These are phyloP conservation scores for Notodonta dromedarius DNA, from an alignment of 2,888 invertebrate species.

Conservation along the genomic window DNA sequence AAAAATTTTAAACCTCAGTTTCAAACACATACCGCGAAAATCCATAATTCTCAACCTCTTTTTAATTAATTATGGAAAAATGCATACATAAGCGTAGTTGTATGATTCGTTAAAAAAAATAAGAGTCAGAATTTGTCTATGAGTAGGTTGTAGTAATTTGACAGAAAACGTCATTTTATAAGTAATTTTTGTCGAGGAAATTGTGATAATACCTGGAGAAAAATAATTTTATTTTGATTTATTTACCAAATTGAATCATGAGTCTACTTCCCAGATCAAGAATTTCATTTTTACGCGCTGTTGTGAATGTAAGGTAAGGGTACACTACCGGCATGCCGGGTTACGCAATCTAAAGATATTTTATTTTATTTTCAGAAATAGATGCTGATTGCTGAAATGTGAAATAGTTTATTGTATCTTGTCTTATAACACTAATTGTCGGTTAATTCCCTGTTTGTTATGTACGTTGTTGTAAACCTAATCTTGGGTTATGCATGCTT, in stretches of 20 bases:
- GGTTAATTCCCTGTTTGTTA: no score
- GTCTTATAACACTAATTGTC: no score
- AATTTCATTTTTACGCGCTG: conserved; percentile 55
- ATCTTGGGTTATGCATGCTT: no score
- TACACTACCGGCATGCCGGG: conserved; percentile 42
- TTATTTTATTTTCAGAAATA: neutral
- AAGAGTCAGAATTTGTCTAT: neutral
- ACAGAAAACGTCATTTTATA: conserved; percentile 4
- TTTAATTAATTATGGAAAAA: no score
- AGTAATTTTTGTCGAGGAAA: conserved; percentile 11
- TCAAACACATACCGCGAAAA: no score
- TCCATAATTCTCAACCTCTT: no score
- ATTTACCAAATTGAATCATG: conserved; percentile 53
- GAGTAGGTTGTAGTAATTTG: neutral
- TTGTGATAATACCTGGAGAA: neutral
- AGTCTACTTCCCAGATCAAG: conserved; percentile 62
- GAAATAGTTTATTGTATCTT: no score
- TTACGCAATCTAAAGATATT: conserved; percentile 66
- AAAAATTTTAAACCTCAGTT: no score
- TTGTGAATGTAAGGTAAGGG: conserved; percentile 67
- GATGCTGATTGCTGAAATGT: no score
- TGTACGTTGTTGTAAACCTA: no score
- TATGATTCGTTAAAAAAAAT: conserved; percentile 12
- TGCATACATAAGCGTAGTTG: neutral
- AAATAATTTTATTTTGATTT: conserved; percentile 5